Percentiles rank a stretch among this genome's conserved stretches.
Evolutionary conservation across 2,113 vertebrate species (phyloP).

Genomic region (Rostratula benghalensis): DNA sequence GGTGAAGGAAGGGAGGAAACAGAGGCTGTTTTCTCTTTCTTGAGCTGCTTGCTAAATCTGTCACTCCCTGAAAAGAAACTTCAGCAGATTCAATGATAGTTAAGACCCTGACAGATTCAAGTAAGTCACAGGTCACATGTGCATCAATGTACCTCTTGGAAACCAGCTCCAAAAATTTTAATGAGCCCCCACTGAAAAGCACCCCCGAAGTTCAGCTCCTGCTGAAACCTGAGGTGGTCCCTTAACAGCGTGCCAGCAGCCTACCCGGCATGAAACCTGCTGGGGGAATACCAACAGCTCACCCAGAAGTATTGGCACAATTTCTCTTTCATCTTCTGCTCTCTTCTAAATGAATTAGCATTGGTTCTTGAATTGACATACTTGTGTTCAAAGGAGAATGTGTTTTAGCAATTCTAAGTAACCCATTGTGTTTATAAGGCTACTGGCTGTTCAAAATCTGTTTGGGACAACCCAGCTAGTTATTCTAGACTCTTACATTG

Average conservation of each 20-base stretch:
- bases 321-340: neutral
- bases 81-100: neutral
- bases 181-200: neutral
- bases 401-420: neutral
- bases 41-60: neutral
- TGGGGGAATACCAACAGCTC: neutral
- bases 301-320: neutral
- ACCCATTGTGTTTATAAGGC: neutral
- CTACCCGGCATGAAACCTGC: fast-evolving
- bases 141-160: neutral
- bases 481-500: neutral
- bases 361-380: no score
- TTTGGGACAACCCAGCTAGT: neutral
- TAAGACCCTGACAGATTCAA: neutral
- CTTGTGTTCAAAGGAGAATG: neutral
- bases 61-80: neutral
- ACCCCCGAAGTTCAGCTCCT: neutral
- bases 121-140: neutral
- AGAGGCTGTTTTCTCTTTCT: neutral
- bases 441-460: neutral
- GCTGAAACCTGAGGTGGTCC: neutral
- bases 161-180: neutral
- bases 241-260: neutral
- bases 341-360: neutral
- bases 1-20: neutral